Percentiles rank a stretch among this genome's conserved stretches.
Evolutionary conservation across 2,113 vertebrate species (phyloP).

Genomic region (human): GRCh38 chr4:18314501-18315000

Average conservation of each 20-base stretch:
- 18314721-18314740: background rate
- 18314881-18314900: background rate
- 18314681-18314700: conserved; percentile 23
- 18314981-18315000: background rate
- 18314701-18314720: conserved; percentile 53
- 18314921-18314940: background rate
- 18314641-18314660: background rate
- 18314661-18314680: background rate
- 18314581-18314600: background rate
- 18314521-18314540: background rate
- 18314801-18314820: background rate
- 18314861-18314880: background rate
- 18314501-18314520: background rate
- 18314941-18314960: background rate
- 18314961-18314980: background rate
- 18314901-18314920: background rate
- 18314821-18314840: background rate
- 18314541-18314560: background rate
- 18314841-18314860: background rate
- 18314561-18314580: background rate
- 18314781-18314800: background rate
- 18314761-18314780: background rate
- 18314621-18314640: background rate
- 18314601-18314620: background rate
- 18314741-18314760: background rate